A percentile compares a stretch with the other conserved stretches of the same genome.
phyloP scores from a whole-genome alignment of 1,140 invertebrate species.

The Drosophila malerkotliana region DNA sequence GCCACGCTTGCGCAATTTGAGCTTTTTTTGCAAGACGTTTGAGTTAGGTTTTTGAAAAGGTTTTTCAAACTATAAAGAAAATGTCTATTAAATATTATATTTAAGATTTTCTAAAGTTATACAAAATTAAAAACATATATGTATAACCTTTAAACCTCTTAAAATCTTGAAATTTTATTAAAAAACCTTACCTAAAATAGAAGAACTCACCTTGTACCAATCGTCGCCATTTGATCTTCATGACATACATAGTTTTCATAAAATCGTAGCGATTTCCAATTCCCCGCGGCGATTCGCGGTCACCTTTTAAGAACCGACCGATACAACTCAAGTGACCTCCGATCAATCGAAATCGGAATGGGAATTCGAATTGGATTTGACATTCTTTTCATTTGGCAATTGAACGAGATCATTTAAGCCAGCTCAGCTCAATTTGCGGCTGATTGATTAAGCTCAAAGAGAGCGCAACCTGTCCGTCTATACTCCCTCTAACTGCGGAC shows the following conservation, averaged over 20 bases:
- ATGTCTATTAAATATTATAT: neutral
- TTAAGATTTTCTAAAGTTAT: too few relatives aligned
- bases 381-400: slow-evolving; percentile 59
- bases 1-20: slow-evolving; percentile 45
- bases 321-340: slow-evolving; percentile 28
- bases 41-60: neutral
- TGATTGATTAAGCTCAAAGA: slow-evolving; percentile 63
- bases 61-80: neutral
- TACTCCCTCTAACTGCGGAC: slow-evolving; percentile 8
- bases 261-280: slow-evolving; percentile 1
- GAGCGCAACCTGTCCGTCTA: slow-evolving; percentile 31
- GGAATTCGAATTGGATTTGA: slow-evolving; percentile 68
- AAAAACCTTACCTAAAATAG: neutral
- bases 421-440: slow-evolving; percentile 54
- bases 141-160: too few relatives aligned
- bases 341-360: slow-evolving; percentile 52
- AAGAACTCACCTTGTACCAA: slow-evolving; percentile 17
- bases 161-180: neutral
- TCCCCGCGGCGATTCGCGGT: slow-evolving; percentile 14
- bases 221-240: slow-evolving; percentile 6
- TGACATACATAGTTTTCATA: slow-evolving; percentile 31
- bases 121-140: too few relatives aligned
- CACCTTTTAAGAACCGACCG: slow-evolving; percentile 8
- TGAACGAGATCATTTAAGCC: slow-evolving; percentile 69
- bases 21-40: neutral